Evolutionary conservation across 2,797 vertebrate genomes (phyloP), one percentile per base, ranked within the genome.

Genomic region (Anniella stebbinsi): DNA sequence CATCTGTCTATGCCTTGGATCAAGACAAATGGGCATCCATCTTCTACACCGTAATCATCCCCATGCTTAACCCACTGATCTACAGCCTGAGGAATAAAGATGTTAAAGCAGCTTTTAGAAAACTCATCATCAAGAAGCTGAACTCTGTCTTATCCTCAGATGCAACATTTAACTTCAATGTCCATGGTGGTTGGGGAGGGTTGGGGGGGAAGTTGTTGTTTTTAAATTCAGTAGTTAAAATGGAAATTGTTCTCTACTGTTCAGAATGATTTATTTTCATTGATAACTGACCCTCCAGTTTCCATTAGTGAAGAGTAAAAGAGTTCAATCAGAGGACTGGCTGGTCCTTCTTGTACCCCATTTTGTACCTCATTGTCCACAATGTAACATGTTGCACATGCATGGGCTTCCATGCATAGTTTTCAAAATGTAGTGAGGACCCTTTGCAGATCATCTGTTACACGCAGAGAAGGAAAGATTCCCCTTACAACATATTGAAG

Each of bases 41-140:
- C 2, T 95, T 95, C 88, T 95, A 95, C 75, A 94, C 91, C 0
- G 86, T 94, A 33, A 54, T 94, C 0, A 94, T 93, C 13, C 95
- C 94, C 38, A 89, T 93, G 95, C 36, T 94, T 84, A 96, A 96
- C 11, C 92, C 95, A 23, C 76, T 96, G 69, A 94, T 89, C 73
- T 89, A 85, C n/a, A 70, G 88, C 48, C 25, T 89, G 48, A 89
- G 88, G 73, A 89, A 87, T 70, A 86, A 76, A 30, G 45, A 84
- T 18, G 89, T 91, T 30, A 91, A 87, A 28, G 57, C 77, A 69
- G 72, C 89, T 28, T 76, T 91, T 15, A n/a, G 30, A 76, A 91
- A 84, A 28, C n/a, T 94, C 25, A 54, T 86, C 38, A 82, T 66
- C 18, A 73, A 87, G 45, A 17, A 51, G 33, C 60, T 87, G 23